Percentiles rank a stretch among this genome's conserved stretches.
These are phyloP conservation scores for Phataginus tricuspis DNA, from an alignment of 2,797 vertebrate species.

Conservation along the genomic window DNA sequence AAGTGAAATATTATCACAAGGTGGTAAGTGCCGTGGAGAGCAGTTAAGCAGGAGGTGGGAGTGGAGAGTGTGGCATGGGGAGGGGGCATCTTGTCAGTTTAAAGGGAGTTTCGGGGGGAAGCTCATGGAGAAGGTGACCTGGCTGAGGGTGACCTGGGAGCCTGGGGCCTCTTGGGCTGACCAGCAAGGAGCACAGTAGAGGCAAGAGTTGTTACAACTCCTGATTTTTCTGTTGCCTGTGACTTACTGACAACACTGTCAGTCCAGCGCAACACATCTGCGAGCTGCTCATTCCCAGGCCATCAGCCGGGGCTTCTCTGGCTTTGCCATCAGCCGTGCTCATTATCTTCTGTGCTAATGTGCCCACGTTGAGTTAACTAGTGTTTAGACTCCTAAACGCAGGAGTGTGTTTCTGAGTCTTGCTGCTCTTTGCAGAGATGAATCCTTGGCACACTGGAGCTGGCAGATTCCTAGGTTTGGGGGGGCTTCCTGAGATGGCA, in stretches of 20 bases:
- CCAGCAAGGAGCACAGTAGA: neutral
- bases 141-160: neutral
- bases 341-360: neutral
- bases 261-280: neutral
- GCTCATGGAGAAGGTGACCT: neutral
- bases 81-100: neutral
- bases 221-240: neutral
- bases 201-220: neutral
- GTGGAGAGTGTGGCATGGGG: neutral
- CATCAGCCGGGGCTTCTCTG: accelerated
- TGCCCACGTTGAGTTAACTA: neutral
- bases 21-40: neutral
- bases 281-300: neutral
- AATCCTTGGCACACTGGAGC: neutral
- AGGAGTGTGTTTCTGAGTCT: neutral
- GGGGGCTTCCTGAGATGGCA: neutral
- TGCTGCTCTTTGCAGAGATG: neutral
- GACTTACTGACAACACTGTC: neutral
- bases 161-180: neutral
- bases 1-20: neutral
- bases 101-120: neutral
- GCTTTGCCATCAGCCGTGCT: neutral
- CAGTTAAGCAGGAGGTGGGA: neutral
- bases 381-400: neutral
- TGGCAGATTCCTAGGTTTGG: neutral